phyloP scores from a whole-genome alignment of 2,888 invertebrate species.

The Cosmia trapezina region DNA sequence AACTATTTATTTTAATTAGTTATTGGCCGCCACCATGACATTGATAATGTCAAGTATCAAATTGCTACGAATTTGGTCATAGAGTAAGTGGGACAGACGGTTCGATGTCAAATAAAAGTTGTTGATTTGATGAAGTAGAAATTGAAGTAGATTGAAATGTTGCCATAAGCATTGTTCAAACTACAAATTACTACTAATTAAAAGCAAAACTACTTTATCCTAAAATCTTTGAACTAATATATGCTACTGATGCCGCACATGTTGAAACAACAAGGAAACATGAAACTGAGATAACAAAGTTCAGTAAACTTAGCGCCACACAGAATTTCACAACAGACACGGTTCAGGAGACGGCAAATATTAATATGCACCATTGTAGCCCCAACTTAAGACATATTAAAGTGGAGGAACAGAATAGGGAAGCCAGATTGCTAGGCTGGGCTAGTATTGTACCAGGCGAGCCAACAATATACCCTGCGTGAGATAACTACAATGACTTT shows the following conservation, averaged over 20 bases:
- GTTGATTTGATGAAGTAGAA: background rate
- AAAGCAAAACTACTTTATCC: background rate
- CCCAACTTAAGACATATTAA: conserved; percentile 59
- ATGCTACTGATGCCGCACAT: conserved; percentile 34
- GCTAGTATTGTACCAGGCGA: conserved; percentile 38
- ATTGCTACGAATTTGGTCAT: conserved; percentile 56
- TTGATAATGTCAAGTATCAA: conserved; percentile 66
- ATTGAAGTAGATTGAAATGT: background rate
- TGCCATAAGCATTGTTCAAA: background rate
- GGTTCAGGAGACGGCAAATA: conserved; percentile 53
- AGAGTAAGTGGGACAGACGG: conserved; percentile 57
- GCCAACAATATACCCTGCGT: conserved; percentile 55
- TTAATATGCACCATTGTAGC: conserved; percentile 63
- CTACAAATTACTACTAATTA: background rate
- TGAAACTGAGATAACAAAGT: conserved; percentile 60
- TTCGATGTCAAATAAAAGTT: background rate
- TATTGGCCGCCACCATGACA: conserved; percentile 66
- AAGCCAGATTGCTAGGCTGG: conserved; percentile 48
- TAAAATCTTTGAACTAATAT: conserved; percentile 18
- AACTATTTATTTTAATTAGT: conserved; percentile 68
- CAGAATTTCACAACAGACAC: conserved; percentile 56
- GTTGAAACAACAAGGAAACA: conserved; percentile 58
- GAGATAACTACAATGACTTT: conserved; percentile 57
- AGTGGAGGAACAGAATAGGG: conserved; percentile 59
- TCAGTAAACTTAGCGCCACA: conserved; percentile 61